Conservation (phyloP, 2,113 vertebrate genomes). For the Tringa solitaria region DNA sequence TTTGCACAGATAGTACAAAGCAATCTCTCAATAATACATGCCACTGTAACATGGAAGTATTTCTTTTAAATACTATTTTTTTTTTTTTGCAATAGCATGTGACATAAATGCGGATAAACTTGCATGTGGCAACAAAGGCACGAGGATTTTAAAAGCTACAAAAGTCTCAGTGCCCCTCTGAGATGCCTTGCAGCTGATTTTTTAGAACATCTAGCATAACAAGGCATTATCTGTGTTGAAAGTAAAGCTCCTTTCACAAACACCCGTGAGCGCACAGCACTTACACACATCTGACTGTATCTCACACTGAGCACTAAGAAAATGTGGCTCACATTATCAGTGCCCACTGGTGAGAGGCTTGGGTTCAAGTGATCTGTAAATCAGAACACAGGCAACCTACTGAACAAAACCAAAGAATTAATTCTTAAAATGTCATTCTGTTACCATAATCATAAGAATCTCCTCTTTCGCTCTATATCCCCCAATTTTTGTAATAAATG, state of each 20-base stretch:
- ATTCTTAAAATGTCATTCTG: background rate
- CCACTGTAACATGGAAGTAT: accelerated
- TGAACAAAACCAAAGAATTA: background rate
- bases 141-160: background rate
- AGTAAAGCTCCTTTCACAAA: background rate
- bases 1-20: background rate
- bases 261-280: background rate
- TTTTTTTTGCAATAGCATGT: background rate
- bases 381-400: background rate
- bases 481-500: background rate
- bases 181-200: background rate
- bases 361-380: background rate
- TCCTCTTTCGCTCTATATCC: background rate
- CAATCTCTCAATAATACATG: background rate
- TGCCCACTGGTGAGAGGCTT: background rate
- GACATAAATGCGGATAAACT: background rate
- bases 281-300: background rate
- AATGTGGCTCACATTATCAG: background rate
- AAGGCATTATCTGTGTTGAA: background rate
- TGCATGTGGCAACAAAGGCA: background rate
- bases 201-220: background rate
- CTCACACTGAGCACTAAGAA: background rate
- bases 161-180: background rate
- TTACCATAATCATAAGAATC: background rate
- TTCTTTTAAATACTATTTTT: background rate